Percentiles rank a stretch among this genome's conserved stretches.
These are phyloP conservation scores for Poeciliopsis prolifica DNA, from an alignment of 2,113 vertebrate species.

Conservation along the genomic window DNA sequence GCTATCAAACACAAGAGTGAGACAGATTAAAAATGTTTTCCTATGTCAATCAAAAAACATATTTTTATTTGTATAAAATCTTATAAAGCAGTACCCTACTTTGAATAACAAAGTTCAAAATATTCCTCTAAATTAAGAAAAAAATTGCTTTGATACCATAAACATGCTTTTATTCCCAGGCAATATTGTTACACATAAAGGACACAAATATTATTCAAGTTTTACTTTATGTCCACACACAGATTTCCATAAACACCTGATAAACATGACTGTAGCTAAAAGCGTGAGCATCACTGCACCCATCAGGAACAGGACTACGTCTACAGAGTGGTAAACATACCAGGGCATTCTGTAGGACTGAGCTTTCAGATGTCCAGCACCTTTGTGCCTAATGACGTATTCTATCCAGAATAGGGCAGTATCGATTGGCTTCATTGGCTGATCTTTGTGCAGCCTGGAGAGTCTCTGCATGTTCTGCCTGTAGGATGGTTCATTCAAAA, in stretches of 20 bases:
- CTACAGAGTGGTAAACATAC: slow-evolving; percentile 75
- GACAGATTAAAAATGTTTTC: neutral
- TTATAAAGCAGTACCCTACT: neutral
- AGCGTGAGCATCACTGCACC: slow-evolving; percentile 32
- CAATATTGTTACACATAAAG: neutral
- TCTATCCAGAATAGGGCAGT: slow-evolving; percentile 80
- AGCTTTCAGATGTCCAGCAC: slow-evolving; percentile 74
- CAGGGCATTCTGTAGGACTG: slow-evolving; percentile 74
- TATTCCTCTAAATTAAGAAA: neutral
- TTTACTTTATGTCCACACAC: slow-evolving; percentile 57
- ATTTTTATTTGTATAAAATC: neutral
- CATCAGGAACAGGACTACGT: slow-evolving; percentile 61
- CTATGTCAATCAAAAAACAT: too few relatives aligned
- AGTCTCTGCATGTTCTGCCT: slow-evolving; percentile 75
- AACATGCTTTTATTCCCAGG: neutral
- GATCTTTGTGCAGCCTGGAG: slow-evolving; percentile 75
- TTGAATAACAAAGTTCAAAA: neutral
- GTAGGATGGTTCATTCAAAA: slow-evolving; percentile 75
- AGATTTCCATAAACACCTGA: slow-evolving; percentile 51
- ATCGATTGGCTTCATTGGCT: slow-evolving; percentile 67
- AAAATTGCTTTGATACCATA: too few relatives aligned
- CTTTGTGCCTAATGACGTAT: slow-evolving; percentile 80
- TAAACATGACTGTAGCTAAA: neutral
- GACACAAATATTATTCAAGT: slow-evolving; percentile 40
- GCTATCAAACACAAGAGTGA: neutral